A percentile compares a stretch with the other conserved stretches of the same genome.
Evolutionary conservation across 2,888 invertebrate genomes (phyloP).

Genomic region (Mylabris sibirica): DNA sequence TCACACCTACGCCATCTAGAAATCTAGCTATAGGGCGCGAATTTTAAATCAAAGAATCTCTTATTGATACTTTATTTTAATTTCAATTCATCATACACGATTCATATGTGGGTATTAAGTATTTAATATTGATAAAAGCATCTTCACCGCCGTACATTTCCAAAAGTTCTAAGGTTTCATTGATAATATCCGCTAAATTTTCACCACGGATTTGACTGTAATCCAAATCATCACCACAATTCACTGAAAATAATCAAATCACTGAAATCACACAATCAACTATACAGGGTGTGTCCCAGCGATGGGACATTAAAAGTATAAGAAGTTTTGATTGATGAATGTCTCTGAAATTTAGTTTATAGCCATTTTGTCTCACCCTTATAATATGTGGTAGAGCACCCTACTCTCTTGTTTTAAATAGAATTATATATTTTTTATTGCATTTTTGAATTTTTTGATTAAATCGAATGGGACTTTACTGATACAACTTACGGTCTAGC

Average conservation of each 20-base stretch:
- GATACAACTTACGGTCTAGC: too few relatives aligned
- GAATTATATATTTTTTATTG: too few relatives aligned
- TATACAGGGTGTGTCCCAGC: too few relatives aligned
- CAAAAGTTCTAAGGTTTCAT: constrained; percentile 89
- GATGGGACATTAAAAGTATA: too few relatives aligned
- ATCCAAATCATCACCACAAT: constrained; percentile 89
- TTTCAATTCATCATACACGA: constrained; percentile 82
- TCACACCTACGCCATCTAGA: background rate
- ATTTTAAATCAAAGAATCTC: background rate
- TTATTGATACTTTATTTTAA: constrained; percentile 10
- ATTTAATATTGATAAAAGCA: constrained; percentile 97
- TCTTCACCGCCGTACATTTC: constrained; percentile 94
- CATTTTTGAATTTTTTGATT: too few relatives aligned
- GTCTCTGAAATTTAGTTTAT: too few relatives aligned
- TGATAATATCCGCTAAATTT: constrained; percentile 89
- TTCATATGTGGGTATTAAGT: constrained; percentile 97
- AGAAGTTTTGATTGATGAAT: too few relatives aligned
- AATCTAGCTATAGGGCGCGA: background rate
- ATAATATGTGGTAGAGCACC: too few relatives aligned
- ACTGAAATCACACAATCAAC: too few relatives aligned
- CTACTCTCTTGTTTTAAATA: too few relatives aligned
- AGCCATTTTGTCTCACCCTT: too few relatives aligned
- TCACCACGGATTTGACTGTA: constrained; percentile 86
- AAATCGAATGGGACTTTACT: too few relatives aligned
- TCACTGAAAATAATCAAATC: constrained; percentile 67